Conservation (phyloP, 2,797 vertebrate species). For the Mus caroli region DNA sequence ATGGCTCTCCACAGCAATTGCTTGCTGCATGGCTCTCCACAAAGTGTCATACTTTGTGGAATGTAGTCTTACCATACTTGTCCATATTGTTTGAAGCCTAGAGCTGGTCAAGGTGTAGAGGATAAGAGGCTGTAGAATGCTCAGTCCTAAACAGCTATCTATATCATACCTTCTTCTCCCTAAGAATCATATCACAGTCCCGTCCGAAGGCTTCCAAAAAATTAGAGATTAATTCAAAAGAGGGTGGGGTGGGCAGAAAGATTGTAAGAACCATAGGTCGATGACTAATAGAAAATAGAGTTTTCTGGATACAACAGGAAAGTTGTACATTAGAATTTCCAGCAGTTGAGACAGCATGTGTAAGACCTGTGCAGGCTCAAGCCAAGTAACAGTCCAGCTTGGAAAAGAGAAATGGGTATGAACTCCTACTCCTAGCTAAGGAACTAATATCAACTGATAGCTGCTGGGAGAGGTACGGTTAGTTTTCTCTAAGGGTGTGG, state of each 20-base stretch:
- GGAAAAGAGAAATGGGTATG: not conserved
- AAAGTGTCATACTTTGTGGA: not conserved
- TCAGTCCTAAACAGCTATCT: not conserved
- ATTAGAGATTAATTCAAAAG: not conserved
- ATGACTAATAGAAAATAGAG: not conserved
- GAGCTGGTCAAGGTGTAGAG: not conserved
- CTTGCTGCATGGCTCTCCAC: no score
- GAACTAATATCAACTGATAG: not conserved
- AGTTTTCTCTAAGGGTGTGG: not conserved
- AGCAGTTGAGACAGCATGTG: not conserved
- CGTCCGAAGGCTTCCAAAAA: not conserved
- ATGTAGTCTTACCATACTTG: constrained; percentile 55
- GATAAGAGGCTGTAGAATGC: not conserved
- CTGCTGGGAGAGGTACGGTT: no score
- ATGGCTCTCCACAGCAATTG: no score
- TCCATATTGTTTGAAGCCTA: not conserved
- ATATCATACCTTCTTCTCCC: not conserved
- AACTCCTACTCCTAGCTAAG: not conserved
- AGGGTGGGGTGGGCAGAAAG: not conserved
- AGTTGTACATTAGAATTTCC: not conserved
- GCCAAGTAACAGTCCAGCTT: not conserved
- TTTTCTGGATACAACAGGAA: not conserved
- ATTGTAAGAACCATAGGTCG: not conserved
- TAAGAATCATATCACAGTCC: not conserved
- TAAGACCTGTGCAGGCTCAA: not conserved